A percentile compares a stretch with the other conserved stretches of the same genome.
phyloP scores from a whole-genome alignment of 1,140 invertebrate species.

The Latrodectus geometricus region DNA sequence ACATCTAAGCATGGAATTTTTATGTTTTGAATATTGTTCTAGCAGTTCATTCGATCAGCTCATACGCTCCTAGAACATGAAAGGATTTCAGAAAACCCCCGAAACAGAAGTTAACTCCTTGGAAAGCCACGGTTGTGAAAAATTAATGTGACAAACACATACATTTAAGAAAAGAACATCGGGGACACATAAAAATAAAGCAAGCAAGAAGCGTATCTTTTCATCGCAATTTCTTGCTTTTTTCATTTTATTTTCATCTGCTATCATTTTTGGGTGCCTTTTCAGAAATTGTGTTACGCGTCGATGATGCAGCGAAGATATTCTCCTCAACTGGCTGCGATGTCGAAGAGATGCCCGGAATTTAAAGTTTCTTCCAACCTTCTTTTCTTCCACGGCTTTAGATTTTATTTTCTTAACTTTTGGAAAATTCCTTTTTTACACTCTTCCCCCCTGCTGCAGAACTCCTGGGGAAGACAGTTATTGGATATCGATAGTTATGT shows the following conservation, averaged over 20 bases:
- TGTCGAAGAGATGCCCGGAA: neutral
- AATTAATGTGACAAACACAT: no score
- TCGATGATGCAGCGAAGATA: conserved; percentile 4
- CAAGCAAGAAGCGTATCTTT: neutral
- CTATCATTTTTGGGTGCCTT: neutral
- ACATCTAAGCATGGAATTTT: no score
- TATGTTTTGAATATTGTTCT: no score
- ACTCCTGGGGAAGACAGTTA: conserved; percentile 11
- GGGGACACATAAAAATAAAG: no score
- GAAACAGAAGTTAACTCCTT: no score
- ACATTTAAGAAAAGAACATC: no score
- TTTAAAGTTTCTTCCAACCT: neutral
- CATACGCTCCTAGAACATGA: no score
- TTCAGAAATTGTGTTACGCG: conserved; percentile 27
- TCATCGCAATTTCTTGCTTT: neutral
- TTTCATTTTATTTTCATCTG: conserved; percentile 15
- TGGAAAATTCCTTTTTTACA: conserved; percentile 9
- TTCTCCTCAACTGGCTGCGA: neutral
- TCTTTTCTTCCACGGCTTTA: conserved; percentile 23
- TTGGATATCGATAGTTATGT: conserved; percentile 52
- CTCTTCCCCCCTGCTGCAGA: neutral
- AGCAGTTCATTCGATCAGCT: no score
- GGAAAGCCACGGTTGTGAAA: no score
- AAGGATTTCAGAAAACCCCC: no score
- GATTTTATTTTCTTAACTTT: conserved; percentile 60